These are phyloP conservation scores for Tetramorium parvispinum DNA, from an alignment of 1,140 invertebrate species.

Conservation along the genomic window DNA sequence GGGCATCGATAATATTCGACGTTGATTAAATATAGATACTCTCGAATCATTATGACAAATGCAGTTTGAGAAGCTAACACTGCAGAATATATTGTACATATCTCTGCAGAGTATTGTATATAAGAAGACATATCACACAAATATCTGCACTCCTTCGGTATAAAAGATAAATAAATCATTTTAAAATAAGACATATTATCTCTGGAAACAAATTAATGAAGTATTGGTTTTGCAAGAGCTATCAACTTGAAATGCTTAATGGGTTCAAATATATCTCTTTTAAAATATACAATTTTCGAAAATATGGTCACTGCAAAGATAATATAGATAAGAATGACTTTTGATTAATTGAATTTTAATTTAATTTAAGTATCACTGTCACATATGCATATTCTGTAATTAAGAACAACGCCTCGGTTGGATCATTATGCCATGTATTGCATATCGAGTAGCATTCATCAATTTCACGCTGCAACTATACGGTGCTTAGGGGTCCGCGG, in stretches of 20 bases:
- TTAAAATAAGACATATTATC: background rate
- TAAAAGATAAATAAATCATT: background rate
- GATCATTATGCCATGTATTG: background rate
- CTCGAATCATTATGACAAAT: background rate
- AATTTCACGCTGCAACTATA: background rate
- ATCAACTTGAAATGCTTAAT: background rate
- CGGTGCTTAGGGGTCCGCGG: background rate
- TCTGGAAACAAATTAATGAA: background rate
- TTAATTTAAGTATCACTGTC: constrained; percentile 1
- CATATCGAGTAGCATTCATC: constrained; percentile 9
- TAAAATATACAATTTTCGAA: background rate
- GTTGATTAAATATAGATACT: background rate
- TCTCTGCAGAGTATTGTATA: background rate
- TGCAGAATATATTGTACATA: constrained; percentile 5
- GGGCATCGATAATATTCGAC: background rate
- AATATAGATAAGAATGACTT: background rate
- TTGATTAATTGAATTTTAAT: background rate
- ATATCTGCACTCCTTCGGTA: background rate
- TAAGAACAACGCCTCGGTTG: background rate
- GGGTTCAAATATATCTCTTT: background rate
- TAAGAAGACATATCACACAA: constrained; percentile 19
- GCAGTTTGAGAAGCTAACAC: background rate
- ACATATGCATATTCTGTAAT: background rate
- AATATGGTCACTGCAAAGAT: background rate
- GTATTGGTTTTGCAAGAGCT: background rate